Base-by-base conservation (phyloP, 2,888 invertebrate genomes). In the Himalopsyche japonica region DNA sequence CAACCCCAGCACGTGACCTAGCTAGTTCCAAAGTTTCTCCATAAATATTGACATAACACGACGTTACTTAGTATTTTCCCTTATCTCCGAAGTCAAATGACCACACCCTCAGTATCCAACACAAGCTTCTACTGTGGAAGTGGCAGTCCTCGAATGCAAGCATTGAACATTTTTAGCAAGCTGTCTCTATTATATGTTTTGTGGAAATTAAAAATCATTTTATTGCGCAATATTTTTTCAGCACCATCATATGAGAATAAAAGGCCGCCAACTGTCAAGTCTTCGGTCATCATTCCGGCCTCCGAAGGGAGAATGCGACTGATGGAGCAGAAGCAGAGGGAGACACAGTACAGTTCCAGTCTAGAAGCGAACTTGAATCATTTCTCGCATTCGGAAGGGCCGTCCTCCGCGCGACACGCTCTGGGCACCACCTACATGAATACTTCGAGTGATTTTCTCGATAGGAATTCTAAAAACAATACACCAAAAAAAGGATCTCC, bases 221-320 rank as follows among this genome's bases (percentile, higher is more conserved):
- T 64, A 24, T 10, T 27, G 10, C 30, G 3, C 10, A 37, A 37
- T 43, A 15, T 2, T n/a, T n/a, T 82, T 84, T 10, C 80, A 85
- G 81, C 57, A 27, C 18, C 48, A 8, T 18, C 84, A 57, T 18
- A 78, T 6, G 86, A 86, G 20, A 49, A 32, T 57, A 79, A 83
- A 24, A 85, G 48, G 70, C 77, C 83, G 15, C 7, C 77, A 24
- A n/a, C 79, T 12, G 20, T 81, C 34, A 89, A 5, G 91, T 90
- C 86, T 64, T 91, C 92, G 0, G 87, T 90, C 0, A 89, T 93
- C 0, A 91, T 93, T 1, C 92, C 94, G 0, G 90, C 92, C 0
- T 90, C 94, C 0, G 94, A 94, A 88, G 94, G 94, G 0, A 90
- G 94, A 27, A 92, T 94, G 91, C 89, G 94, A 0, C 86, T 92